Percentiles rank a stretch among this genome's conserved stretches.
These are phyloP conservation scores for Astreopora myriophthalma DNA, from an alignment of 64 coral and sea anemone genomes.

Conservation along the genomic window DNA sequence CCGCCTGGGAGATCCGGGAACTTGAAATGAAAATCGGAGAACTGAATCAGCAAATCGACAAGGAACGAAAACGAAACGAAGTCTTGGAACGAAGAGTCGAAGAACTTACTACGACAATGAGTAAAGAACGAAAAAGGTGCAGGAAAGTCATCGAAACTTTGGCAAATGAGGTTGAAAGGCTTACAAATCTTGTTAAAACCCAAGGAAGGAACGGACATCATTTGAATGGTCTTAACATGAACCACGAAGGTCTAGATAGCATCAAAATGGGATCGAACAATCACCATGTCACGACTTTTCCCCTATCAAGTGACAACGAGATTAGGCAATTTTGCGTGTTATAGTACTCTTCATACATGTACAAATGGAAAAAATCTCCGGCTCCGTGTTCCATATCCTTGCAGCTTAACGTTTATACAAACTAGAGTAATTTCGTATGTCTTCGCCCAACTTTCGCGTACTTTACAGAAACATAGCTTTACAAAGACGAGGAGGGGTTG, in stretches of 20 bases:
- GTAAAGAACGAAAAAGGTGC: conserved; percentile 49
- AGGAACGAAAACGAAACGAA: conserved; percentile 56
- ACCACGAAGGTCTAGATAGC: conserved; percentile 20
- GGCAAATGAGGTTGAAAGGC: conserved; percentile 62
- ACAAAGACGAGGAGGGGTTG: too few species aligned
- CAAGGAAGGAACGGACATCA: conserved; percentile 32
- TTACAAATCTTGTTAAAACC: conserved; percentile 45
- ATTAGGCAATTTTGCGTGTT: conserved; percentile 33
- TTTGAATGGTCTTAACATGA: conserved; percentile 9
- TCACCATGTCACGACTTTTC: conserved; percentile 22
- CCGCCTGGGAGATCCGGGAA: conserved; percentile 22
- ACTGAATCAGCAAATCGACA: conserved; percentile 17
- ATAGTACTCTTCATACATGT: not conserved
- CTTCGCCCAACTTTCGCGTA: too few species aligned
- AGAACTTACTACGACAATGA: conserved; percentile 26
- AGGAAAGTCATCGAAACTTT: conserved; percentile 54
- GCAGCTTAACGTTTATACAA: too few species aligned
- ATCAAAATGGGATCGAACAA: conserved; percentile 28
- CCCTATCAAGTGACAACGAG: conserved; percentile 1
- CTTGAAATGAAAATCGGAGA: conserved; percentile 41
- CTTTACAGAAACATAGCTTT: too few species aligned
- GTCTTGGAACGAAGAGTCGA: conserved; percentile 42
- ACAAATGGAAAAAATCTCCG: too few species aligned
- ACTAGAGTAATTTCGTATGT: too few species aligned
- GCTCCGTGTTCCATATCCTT: too few species aligned